These are phyloP conservation scores for Cataglyphis livida DNA, from an alignment of 2,888 invertebrate genomes.

Conservation along the genomic window DNA sequence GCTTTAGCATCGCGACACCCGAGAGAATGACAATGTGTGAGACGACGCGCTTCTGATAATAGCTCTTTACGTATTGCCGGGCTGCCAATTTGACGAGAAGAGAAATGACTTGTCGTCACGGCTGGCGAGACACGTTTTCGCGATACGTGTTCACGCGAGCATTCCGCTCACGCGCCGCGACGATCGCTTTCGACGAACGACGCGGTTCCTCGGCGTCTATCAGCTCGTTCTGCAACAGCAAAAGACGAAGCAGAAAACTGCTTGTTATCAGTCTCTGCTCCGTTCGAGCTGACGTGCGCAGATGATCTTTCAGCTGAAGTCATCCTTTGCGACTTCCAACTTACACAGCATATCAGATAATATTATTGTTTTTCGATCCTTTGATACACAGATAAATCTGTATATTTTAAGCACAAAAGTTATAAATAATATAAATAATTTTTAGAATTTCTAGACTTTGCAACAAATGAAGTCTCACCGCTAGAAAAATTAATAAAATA, in stretches of 20 bases:
- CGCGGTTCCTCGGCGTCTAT: slow-evolving; percentile 48
- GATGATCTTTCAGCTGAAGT: slow-evolving; percentile 27
- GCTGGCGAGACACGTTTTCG: slow-evolving; percentile 43
- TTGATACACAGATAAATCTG: not conserved
- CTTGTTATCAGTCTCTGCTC: slow-evolving; percentile 43
- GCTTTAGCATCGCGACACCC: not conserved
- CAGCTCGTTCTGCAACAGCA: slow-evolving; percentile 43
- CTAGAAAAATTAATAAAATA: not conserved
- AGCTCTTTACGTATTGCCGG: slow-evolving; percentile 48
- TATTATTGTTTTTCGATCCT: not conserved
- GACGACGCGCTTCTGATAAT: slow-evolving; percentile 35
- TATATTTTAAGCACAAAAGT: not conserved
- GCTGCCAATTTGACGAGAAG: slow-evolving; percentile 70
- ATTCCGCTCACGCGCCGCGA: slow-evolving; percentile 66
- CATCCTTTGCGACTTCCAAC: not conserved
- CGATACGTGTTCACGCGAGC: slow-evolving; percentile 49
- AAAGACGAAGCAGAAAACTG: slow-evolving; percentile 40
- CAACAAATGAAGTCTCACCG: not conserved
- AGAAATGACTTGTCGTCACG: slow-evolving; percentile 55
- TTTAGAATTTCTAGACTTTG: not conserved
- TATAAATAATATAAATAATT: not conserved
- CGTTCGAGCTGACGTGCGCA: slow-evolving; percentile 33
- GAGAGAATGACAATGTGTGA: slow-evolving; percentile 59
- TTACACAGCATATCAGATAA: not conserved
- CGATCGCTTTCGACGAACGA: slow-evolving; percentile 68